phyloP scores from a whole-genome alignment of 2,113 vertebrate genomes.

The Semicossyphus pulcher region DNA sequence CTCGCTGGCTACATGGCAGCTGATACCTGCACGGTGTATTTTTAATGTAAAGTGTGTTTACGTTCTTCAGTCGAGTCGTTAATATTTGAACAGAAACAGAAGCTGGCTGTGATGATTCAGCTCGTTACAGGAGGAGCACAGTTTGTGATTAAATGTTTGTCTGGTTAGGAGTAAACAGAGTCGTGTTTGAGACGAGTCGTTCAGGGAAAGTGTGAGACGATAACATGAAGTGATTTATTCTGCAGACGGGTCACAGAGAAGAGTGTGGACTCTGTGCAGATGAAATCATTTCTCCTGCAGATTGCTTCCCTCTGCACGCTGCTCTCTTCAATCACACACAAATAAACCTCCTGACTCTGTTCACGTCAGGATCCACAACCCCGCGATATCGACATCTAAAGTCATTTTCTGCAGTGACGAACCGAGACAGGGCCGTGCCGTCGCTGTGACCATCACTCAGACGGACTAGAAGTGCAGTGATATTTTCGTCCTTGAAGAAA shows the following conservation, averaged over 20 bases:
- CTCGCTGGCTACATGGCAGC: too few relatives aligned
- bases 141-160: not conserved
- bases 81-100: not conserved
- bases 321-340: not conserved
- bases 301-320: not conserved
- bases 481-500: not conserved
- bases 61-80: too few relatives aligned
- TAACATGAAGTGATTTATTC: not conserved
- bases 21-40: too few relatives aligned
- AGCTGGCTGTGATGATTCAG: not conserved
- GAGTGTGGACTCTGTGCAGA: not conserved
- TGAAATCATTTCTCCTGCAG: not conserved
- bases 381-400: not conserved
- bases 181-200: not conserved
- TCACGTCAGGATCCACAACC: not conserved
- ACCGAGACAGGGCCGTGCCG: not conserved
- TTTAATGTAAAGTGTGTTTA: too few relatives aligned
- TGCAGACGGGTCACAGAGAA: not conserved
- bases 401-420: not conserved
- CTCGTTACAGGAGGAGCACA: too few relatives aligned
- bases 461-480: too few relatives aligned
- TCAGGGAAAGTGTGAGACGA: not conserved
- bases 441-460: conserved; percentile 4
- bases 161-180: not conserved
- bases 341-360: not conserved